Evolutionary conservation across 2,888 invertebrate species (phyloP), one percentile per base, ranked within the genome.

Genomic region (Apamea sordens): DNA sequence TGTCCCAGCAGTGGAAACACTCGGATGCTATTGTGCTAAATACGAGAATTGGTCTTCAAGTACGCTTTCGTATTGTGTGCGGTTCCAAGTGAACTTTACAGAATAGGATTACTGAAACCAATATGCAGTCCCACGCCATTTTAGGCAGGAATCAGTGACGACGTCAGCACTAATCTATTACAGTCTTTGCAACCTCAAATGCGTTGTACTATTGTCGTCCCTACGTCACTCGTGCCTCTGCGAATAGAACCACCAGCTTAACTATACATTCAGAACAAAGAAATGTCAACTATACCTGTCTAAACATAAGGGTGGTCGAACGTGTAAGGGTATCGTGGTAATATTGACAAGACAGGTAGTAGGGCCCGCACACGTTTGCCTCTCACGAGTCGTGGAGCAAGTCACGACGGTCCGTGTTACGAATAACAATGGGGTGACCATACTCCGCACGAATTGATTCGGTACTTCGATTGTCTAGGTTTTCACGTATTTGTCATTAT

Each of bases 401-500:
- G 86, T 90, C 91, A 91, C 91, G 91, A 91, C 84, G 76, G 79
- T 83, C 88, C 89, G 89, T 90, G 90, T 86, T 80, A 80, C 75
- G 90, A 90, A 90, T 90, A 89, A 91, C 89, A 91, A 91, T 91
- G 81, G 85, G 82, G 88, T 90, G 88, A 86, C 89, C 90, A 89
- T 85, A 84, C 81, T n/a, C 86, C 82, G 87, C 89, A 90, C 90
- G 91, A 89, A 86, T 88, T 86, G 86, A 88, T 88, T 88, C 80
- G 81, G 83, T 87, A 88, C 81, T 73, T 82, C 81, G 73, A 88
- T 86, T 88, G 90, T 89, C 83, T 87, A 86, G 78, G 69, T 84
- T 85, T 86, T 84, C 87, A 88, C 79, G 88, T 83, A 88, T 88
- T 87, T 86, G 86, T 86, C 80, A 83, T 86, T 84, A 88, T 82